These are phyloP conservation scores for Spicauda simplicius DNA, from an alignment of 2,888 invertebrate genomes.

Conservation along the genomic window DNA sequence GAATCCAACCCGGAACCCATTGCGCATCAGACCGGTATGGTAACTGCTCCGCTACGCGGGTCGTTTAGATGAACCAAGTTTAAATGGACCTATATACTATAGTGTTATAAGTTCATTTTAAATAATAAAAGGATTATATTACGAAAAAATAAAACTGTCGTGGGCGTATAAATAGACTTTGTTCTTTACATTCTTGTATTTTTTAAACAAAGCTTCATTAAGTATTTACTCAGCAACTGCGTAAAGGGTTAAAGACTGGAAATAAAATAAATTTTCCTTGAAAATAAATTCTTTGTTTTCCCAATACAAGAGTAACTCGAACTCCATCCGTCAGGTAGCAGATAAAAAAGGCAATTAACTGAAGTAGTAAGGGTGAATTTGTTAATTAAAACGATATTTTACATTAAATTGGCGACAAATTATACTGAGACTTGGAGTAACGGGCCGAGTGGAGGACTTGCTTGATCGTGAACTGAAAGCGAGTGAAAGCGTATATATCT, in stretches of 20 bases:
- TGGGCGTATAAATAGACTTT: background rate
- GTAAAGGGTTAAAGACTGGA: background rate
- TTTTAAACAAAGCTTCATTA: background rate
- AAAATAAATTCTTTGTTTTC: conserved; percentile 8
- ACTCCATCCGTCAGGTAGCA: conserved; percentile 39
- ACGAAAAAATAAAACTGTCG: too few relatives aligned
- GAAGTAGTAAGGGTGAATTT: conserved; percentile 44
- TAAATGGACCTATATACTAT: too few relatives aligned
- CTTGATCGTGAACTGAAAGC: background rate
- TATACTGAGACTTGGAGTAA: conserved; percentile 50
- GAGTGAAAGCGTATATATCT: background rate
- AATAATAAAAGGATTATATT: too few relatives aligned
- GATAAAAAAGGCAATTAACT: conserved; percentile 46
- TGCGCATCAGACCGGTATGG: too few relatives aligned
- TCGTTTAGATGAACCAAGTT: too few relatives aligned
- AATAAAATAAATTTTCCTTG: background rate
- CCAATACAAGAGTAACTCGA: conserved; percentile 27
- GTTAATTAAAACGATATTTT: conserved; percentile 51
- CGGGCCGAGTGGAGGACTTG: conserved; percentile 38
- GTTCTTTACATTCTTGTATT: background rate
- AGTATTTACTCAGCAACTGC: background rate
- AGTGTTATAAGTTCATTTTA: too few relatives aligned
- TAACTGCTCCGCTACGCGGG: too few relatives aligned
- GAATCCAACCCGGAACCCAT: too few relatives aligned
- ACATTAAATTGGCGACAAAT: conserved; percentile 48